These are phyloP conservation scores for Polyommatus iphigenia DNA, from an alignment of 2,888 invertebrate species.

Conservation along the genomic window DNA sequence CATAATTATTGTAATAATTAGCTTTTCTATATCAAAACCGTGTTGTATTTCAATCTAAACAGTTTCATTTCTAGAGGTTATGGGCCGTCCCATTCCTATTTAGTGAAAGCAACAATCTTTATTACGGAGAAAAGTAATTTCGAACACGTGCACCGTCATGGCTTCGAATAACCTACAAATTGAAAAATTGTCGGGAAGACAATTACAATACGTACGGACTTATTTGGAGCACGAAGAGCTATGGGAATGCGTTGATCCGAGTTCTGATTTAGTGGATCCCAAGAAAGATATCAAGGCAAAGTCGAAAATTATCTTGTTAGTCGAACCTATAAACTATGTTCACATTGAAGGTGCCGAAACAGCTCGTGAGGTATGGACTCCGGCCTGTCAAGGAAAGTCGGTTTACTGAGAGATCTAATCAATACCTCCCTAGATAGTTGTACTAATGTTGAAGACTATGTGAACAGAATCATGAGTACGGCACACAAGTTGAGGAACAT, in stretches of 20 bases:
- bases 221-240: conserved; percentile 28
- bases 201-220: no score
- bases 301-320: conserved; percentile 35
- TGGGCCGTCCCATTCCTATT: background rate
- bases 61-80: background rate
- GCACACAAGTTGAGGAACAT: conserved; percentile 8
- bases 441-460: background rate
- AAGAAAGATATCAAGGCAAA: conserved; percentile 35
- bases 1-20: no score
- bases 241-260: conserved; percentile 33
- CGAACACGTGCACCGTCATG: background rate
- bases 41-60: background rate
- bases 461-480: background rate
- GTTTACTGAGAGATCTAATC: background rate
- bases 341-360: background rate
- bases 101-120: background rate
- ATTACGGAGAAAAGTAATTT: background rate
- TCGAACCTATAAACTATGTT: conserved; percentile 29
- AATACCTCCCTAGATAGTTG: background rate
- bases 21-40: no score
- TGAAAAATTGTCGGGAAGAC: no score
- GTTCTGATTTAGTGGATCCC: background rate
- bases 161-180: conserved; percentile 15
- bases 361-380: conserved; percentile 35
- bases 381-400: conserved; percentile 19